Evolutionary conservation across 2,888 invertebrate genomes (phyloP), one percentile per base, ranked within the genome.

Genomic region (Yponomeuta plumbellus): DNA sequence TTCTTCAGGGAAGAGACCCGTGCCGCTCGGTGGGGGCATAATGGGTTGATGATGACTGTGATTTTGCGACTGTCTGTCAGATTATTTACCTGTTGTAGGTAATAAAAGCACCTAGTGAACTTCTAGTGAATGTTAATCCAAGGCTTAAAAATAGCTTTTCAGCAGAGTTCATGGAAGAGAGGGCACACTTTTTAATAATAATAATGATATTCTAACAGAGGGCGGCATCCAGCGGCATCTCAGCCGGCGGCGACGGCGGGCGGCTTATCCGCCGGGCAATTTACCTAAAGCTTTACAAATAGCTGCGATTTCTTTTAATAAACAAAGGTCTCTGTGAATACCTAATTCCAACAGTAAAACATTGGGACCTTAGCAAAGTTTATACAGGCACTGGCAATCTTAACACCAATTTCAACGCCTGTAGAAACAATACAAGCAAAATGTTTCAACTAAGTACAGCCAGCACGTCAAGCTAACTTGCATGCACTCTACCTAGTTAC

Each of bases 251-350:
- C 44, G 44, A 17, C 44, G 44, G 26, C 5, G 26, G 34, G 34
- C 17, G 44, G 44, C 44, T 52, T 52, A 52, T 52, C 44, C 63
- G 34, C 34, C 34, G 34, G 6, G 52, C 78, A 74, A 80, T 74
- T 83, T 77, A 80, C 72, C 67, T 58, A 71, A 69, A 76, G 75
- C 78, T 67, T 65, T 70, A 66, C 64, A 70, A 74, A 73, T 75
- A 67, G 67, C 65, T 11, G 66, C 73, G 68, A 78, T 78, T 72
- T 69, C 69, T 78, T 76, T 74, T 71, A 73, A 77, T 79, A 76
- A 75, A 74, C 69, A 23, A 0, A 11, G 3, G 23, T 17, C 17
- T 17, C 21, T 59, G 59, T 11, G 22, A 59, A 20, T 13, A n/a
- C n/a, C n/a, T n/a, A 5, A 52, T 52, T 13, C 17, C 17, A 3